Conservation (phyloP, 2,797 vertebrate genomes). For the Gephyroberyx darwinii region DNA sequence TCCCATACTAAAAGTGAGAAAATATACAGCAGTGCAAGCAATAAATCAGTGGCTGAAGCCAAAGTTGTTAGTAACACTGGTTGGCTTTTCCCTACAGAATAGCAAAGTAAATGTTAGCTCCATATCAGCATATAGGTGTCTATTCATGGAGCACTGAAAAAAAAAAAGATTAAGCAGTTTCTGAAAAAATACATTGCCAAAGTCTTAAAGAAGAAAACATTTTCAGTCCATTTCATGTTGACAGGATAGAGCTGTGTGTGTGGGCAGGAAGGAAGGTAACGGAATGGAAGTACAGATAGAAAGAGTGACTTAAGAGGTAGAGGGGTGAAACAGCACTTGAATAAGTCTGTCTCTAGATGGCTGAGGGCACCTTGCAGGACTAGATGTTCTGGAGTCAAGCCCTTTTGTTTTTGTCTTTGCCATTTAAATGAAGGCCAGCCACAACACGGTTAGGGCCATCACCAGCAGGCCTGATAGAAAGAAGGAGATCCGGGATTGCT, state of each 20-base stretch:
- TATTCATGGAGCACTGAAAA: background rate
- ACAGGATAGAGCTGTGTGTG: background rate
- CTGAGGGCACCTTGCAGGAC: background rate
- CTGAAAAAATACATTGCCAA: background rate
- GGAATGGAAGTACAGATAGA: background rate
- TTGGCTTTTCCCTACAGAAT: slow-evolving; percentile 12
- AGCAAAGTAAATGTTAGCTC: background rate
- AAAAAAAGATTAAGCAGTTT: background rate
- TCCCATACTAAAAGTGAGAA: background rate
- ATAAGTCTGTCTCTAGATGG: slow-evolving; percentile 2
- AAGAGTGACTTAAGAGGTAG: slow-evolving; percentile 11
- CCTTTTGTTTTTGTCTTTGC: background rate
- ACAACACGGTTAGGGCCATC: slow-evolving; percentile 87
- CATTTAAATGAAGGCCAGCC: slow-evolving; percentile 89
- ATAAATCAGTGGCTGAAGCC: background rate
- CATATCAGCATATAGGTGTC: background rate
- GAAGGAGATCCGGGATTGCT: slow-evolving; percentile 82
- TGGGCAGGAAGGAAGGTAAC: no score
- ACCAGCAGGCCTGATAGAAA: slow-evolving; percentile 89
- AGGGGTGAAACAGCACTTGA: slow-evolving; percentile 22
- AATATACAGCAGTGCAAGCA: slow-evolving; percentile 7
- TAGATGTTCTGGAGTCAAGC: slow-evolving; percentile 3
- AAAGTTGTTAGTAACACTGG: slow-evolving; percentile 11
- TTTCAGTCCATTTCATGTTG: background rate
- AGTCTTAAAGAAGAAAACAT: background rate